Base-by-base conservation (phyloP, 2,888 invertebrate species). In the Yponomeuta evonymella region DNA sequence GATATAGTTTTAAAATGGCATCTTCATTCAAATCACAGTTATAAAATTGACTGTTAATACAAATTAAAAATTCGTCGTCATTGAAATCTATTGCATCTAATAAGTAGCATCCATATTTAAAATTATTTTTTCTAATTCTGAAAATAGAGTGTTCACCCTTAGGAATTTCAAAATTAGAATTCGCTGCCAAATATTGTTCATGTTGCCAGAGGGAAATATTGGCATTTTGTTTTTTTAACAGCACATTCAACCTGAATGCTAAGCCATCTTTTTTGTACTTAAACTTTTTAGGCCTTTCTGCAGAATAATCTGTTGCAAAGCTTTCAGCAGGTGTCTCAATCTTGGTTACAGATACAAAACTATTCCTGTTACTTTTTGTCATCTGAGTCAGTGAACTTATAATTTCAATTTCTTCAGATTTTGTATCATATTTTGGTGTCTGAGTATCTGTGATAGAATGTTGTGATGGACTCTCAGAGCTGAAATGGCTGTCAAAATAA, bases 151-250 rank as follows among this genome's bases (percentile, higher is more conserved):
- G 77, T 70, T 85, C 83, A 71, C 77, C 82, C 79, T 85, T 89
- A 0, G 90, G 89, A 30, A 90, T 82, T 1, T 87, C 74, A 75
- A 91, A 89, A 75, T 84, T 87, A 11, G 91, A 87, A 77, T 85
- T 86, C 74, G 80, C 84, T 1, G 92, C 93, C 73, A 92, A 79
- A 80, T 84, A 93, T 72, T 84, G 80, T 78, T 94, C 94, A 76
- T 94, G 93, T 79, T 92, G 87, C 93, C 94, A 94, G 70, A 94
- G 82, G 48, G 88, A 88, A 70, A 89, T 73, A 73, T 82, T 86
- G 0, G 89, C 85, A 71, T 83, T 89, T 78, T 92, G 91, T 78
- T 90, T 90, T 80, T 88, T 89, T 73, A 93, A 75, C 12, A 92
- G 78, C 63, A 76, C 79, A 75, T 88, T 84, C 30, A 94, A 76